Evolutionary conservation across 2,888 invertebrate species (phyloP).

Genomic region (Conops quadrifasciatus): DNA sequence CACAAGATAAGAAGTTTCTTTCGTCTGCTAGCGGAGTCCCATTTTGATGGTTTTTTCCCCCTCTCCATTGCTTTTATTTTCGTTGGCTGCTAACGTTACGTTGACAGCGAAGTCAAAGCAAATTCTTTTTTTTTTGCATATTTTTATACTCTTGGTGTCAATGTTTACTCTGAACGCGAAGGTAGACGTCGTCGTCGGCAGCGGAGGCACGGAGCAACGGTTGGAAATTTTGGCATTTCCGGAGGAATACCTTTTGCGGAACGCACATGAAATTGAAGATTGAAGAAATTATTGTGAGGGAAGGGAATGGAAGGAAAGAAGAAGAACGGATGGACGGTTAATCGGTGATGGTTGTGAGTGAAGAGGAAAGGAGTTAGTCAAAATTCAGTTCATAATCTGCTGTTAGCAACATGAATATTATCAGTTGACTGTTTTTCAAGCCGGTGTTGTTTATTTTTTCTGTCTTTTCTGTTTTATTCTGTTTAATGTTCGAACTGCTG

Average conservation of each 20-base stretch:
- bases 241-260: constrained; percentile 50
- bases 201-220: constrained; percentile 34
- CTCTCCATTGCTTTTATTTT: constrained; percentile 22
- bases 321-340: neutral
- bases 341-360: neutral
- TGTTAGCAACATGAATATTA: neutral
- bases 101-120: constrained; percentile 21
- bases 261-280: neutral
- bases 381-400: neutral
- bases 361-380: neutral
- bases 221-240: constrained; percentile 55
- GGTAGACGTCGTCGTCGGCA: constrained; percentile 19
- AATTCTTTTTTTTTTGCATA: constrained; percentile 34
- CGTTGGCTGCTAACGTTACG: constrained; percentile 17
- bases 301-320: neutral
- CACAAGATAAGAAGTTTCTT: neutral
- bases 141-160: constrained; percentile 30
- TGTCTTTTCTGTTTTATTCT: neutral
- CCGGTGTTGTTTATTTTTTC: neutral
- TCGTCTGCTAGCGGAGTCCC: constrained; percentile 26
- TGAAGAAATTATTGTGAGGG: too few relatives aligned
- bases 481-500: neutral
- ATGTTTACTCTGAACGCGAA: constrained; percentile 38
- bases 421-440: neutral
- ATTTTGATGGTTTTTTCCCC: constrained; percentile 13